These are phyloP conservation scores for Talpa occidentalis DNA, from an alignment of 2,113 vertebrate genomes.

Conservation along the genomic window DNA sequence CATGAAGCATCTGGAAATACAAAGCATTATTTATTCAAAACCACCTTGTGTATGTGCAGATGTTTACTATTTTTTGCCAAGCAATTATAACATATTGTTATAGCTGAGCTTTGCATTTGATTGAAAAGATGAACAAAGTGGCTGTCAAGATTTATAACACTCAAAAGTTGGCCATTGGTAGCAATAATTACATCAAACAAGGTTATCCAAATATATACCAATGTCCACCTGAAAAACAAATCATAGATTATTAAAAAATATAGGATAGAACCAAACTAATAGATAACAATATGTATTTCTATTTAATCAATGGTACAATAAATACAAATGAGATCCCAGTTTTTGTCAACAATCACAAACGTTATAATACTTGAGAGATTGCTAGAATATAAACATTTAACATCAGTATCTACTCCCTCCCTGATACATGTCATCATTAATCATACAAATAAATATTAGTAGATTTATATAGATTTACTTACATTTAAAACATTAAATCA, in stretches of 20 bases:
- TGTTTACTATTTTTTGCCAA: slow-evolving; percentile 78
- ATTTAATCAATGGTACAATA: neutral
- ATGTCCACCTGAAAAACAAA: rapidly evolving
- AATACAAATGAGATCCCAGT: neutral
- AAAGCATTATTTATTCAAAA: slow-evolving; percentile 77
- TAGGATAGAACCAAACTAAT: neutral
- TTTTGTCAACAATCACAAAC: neutral
- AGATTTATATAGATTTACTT: neutral
- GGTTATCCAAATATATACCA: neutral
- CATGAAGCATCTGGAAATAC: slow-evolving; percentile 57
- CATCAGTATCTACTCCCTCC: neutral
- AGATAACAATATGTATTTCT: too few species aligned
- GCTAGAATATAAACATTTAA: neutral
- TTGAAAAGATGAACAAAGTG: slow-evolving; percentile 62
- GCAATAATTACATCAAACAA: slow-evolving; percentile 8
- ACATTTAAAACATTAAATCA: neutral
- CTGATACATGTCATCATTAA: neutral
- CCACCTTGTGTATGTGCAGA: slow-evolving; percentile 73
- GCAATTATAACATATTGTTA: slow-evolving; percentile 78
- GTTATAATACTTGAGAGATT: neutral
- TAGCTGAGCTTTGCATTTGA: slow-evolving; percentile 81
- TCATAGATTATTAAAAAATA: slow-evolving; percentile 21
- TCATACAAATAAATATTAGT: neutral
- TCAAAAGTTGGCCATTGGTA: slow-evolving; percentile 16
- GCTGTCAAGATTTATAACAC: slow-evolving; percentile 59